Conservation (phyloP, 2,113 vertebrate species). For the Amblyornis subalaris region DNA sequence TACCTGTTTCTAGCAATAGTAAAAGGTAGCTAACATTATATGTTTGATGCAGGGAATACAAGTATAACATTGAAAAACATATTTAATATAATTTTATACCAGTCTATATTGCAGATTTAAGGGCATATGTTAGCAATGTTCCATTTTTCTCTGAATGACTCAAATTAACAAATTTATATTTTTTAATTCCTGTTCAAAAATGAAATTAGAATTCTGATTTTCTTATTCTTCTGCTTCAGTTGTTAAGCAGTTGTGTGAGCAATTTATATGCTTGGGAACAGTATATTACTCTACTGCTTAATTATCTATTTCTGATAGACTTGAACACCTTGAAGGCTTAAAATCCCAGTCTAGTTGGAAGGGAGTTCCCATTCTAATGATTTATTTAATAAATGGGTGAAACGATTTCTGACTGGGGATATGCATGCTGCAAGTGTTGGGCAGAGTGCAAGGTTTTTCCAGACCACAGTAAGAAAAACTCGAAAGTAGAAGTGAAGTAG, state of each 20-base stretch:
- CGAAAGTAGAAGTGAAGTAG: neutral
- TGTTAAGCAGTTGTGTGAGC: neutral
- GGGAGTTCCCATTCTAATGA: neutral
- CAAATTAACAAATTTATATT: accelerated
- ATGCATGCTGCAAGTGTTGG: neutral
- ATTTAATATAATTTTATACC: neutral
- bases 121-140: neutral
- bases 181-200: neutral
- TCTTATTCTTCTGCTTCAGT: neutral
- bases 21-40: neutral
- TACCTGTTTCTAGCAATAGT: neutral
- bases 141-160: neutral
- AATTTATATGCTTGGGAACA: neutral
- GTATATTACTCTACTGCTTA: neutral
- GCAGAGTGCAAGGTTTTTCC: neutral
- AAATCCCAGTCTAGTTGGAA: neutral
- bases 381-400: neutral
- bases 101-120: neutral
- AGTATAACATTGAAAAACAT: neutral
- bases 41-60: neutral
- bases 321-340: neutral
- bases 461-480: neutral
- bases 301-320: neutral
- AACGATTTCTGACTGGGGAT: neutral
- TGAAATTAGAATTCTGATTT: neutral